These are phyloP conservation scores for Acronicta aceris DNA, from an alignment of 2,888 invertebrate species.

Conservation along the genomic window DNA sequence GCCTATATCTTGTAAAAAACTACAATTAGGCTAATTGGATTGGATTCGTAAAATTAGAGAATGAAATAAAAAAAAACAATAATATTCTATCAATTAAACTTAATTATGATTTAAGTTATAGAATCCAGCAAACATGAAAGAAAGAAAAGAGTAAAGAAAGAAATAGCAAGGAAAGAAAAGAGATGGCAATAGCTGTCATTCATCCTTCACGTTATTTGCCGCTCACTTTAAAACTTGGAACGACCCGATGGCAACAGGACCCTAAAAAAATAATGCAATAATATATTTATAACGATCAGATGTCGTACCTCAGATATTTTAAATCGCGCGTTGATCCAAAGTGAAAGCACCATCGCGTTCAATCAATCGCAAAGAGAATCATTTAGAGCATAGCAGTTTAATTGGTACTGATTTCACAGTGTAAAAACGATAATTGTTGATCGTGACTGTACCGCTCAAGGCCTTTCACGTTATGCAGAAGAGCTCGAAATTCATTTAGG, in stretches of 20 bases:
- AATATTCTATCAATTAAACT: too few species aligned
- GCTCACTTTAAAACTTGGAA: too few species aligned
- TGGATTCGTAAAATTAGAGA: too few species aligned
- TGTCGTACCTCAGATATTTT: constrained; percentile 69
- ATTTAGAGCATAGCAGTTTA: constrained; percentile 52
- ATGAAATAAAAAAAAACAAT: too few species aligned
- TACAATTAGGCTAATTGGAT: too few species aligned
- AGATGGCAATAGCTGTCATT: too few species aligned
- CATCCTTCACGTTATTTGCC: too few species aligned
- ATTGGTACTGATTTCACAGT: constrained; percentile 50
- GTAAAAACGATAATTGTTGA: constrained; percentile 46
- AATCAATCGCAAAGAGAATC: constrained; percentile 44
- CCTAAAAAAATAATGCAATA: constrained; percentile 57
- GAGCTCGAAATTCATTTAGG: constrained; percentile 14
- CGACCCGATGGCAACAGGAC: constrained; percentile 17
- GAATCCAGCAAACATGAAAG: too few species aligned
- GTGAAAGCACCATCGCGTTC: constrained; percentile 66
- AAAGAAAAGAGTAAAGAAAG: too few species aligned
- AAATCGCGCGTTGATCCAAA: constrained; percentile 64
- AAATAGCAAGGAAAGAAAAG: too few species aligned
- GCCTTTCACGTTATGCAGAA: constrained; percentile 37
- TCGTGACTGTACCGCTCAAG: constrained; percentile 45
- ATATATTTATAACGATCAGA: constrained; percentile 66
- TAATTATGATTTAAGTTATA: too few species aligned
- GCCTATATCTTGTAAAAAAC: too few species aligned